A percentile compares a stretch with the other conserved stretches of the same genome.
These are phyloP conservation scores for Poecile montanus DNA, from an alignment of 2,797 vertebrate species.

Conservation along the genomic window DNA sequence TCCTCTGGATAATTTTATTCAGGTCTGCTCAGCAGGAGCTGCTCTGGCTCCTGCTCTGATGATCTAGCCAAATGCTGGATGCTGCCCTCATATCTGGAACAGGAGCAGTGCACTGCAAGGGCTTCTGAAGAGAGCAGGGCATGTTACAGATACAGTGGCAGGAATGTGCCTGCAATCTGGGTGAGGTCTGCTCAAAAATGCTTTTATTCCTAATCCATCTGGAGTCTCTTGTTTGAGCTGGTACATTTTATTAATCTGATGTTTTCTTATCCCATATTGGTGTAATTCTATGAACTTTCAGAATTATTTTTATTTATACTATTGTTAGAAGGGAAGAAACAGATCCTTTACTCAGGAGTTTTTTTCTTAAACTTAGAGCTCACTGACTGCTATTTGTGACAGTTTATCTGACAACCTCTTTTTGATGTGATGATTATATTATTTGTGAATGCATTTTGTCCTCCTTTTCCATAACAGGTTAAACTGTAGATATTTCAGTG, in stretches of 20 bases:
- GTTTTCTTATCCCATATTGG: background rate
- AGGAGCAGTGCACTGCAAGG: background rate
- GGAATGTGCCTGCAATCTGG: background rate
- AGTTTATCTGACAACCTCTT: background rate
- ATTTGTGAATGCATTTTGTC: conserved; percentile 26
- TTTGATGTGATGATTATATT: background rate
- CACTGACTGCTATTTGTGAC: background rate
- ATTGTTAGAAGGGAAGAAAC: background rate
- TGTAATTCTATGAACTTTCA: background rate
- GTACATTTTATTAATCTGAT: background rate
- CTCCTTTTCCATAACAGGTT: conserved; percentile 3
- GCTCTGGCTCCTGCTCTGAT: conserved; percentile 28
- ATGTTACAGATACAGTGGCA: background rate
- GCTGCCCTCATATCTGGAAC: conserved; percentile 9
- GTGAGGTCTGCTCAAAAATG: background rate
- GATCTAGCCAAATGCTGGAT: conserved; percentile 30
- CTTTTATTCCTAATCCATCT: background rate
- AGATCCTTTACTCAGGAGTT: background rate
- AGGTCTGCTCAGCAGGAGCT: conserved; percentile 40
- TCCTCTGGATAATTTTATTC: conserved; percentile 52
- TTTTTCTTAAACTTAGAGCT: background rate
- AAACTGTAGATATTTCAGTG: conserved; percentile 1
- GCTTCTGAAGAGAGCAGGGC: background rate
- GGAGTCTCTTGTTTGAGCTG: background rate
- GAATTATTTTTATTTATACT: background rate